Base-by-base conservation (phyloP, 2,888 invertebrate genomes). In the Synergus japonicus region DNA sequence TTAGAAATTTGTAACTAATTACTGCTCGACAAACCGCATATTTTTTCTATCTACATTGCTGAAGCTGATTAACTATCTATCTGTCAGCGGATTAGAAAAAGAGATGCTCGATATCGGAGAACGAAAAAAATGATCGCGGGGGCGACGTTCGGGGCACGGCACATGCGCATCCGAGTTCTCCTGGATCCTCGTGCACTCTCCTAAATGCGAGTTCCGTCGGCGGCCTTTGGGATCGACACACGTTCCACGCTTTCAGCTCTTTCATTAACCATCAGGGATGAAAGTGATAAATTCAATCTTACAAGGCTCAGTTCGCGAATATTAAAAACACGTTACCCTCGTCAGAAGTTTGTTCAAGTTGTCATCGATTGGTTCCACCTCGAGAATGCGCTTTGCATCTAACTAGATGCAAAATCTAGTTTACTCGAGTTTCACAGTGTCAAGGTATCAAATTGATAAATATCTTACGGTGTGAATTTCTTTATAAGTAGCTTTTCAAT, bases 141-240 rank as follows among this genome's bases (percentile, higher is more conserved):
- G 85, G 85, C 83, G 86, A 82, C 81, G 18, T 84, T 79, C 83
- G 85, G 87, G 86, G 87, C 87, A 88, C 84, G 78, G 86, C 89
- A 89, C 89, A 87, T 85, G 89, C 89, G 89, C 88, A 83, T 60
- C 69, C 60, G 43, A 64, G 77, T 83, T 81, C 81, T 79, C 78
- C 78, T 78, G 81, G 79, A 65, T 76, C 78, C 69, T 79, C 78
- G 66, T 77, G 83, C 78, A 73, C 80, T 83, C 80, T 83, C 81
- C 80, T 80, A 80, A 82, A 79, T 81, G 85, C 85, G 85, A 86
- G 86, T 85, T 84, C 84, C 79, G 85, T 85, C 86, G 85, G 87
- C 83, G 84, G 85, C 85, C 83, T 83, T 84, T 85, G 81, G 63
- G 73, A 60, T 78, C 64, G 79, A 81, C 79, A 76, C 79, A 81